Conservation (phyloP, 2,888 invertebrate genomes). For the Dasypogon diadema region DNA sequence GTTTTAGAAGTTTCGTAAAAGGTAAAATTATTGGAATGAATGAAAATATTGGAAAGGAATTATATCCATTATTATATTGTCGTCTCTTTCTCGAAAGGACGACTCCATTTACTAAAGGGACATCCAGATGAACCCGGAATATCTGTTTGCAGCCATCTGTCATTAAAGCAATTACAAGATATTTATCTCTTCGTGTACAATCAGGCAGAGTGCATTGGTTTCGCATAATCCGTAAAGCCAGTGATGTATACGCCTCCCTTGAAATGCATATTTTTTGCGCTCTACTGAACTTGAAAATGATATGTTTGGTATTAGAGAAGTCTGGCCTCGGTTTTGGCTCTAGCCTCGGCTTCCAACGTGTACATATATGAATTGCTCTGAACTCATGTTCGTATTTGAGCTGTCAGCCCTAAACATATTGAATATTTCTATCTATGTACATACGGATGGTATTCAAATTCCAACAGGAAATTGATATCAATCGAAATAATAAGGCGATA, state of each 20-base stretch:
- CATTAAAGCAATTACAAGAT: slow-evolving; percentile 50
- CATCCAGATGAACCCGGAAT: background rate
- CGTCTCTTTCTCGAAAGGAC: background rate
- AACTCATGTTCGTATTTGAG: background rate
- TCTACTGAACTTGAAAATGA: slow-evolving; percentile 53
- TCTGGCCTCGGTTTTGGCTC: background rate
- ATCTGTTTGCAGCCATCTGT: slow-evolving; percentile 38
- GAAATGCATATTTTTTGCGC: slow-evolving; percentile 48
- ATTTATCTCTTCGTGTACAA: slow-evolving; percentile 45
- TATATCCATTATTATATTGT: background rate
- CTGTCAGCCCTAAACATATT: too few relatives aligned
- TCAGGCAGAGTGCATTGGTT: slow-evolving; percentile 42
- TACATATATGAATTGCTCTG: background rate
- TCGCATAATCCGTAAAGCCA: slow-evolving; percentile 31
- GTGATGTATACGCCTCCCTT: slow-evolving; percentile 17
- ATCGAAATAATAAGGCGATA: slow-evolving; percentile 44
- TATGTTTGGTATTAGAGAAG: slow-evolving; percentile 38
- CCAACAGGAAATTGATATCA: slow-evolving; percentile 41
- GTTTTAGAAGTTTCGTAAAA: background rate
- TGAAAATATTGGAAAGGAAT: background rate
- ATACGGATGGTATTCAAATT: too few relatives aligned
- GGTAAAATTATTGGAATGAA: slow-evolving; percentile 21
- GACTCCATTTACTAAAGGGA: slow-evolving; percentile 14
- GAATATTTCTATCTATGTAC: too few relatives aligned
- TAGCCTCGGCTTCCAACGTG: background rate